Percentiles rank a stretch among this genome's conserved stretches.
phyloP scores from a whole-genome alignment of 2,113 vertebrate genomes.

The Talpa occidentalis region DNA sequence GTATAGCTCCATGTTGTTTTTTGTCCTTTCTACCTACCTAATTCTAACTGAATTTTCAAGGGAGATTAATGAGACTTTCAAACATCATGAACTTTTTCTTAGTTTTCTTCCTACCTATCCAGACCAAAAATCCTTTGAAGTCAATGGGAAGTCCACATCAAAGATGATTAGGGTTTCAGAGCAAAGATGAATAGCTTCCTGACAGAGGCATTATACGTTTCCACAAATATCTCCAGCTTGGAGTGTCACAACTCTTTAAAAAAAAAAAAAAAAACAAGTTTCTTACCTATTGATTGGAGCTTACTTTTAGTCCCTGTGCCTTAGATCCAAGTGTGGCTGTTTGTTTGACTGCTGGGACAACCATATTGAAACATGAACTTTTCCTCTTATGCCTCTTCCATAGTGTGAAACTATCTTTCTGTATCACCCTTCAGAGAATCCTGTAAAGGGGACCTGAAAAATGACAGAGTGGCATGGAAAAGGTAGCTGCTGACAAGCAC shows the following conservation, averaged over 20 bases:
- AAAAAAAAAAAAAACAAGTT: neutral
- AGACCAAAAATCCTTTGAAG: conserved; percentile 25
- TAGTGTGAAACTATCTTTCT: neutral
- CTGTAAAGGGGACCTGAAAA: neutral
- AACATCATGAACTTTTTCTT: neutral
- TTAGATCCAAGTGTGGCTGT: neutral
- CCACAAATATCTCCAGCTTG: conserved; percentile 28
- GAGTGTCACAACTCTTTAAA: neutral
- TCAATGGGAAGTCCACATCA: neutral
- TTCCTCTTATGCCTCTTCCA: neutral
- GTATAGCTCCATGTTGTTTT: neutral
- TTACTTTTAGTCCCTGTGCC: conserved; percentile 2
- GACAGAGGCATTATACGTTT: conserved; percentile 1
- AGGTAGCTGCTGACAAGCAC: conserved; percentile 50
- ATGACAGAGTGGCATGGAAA: conserved; percentile 45
- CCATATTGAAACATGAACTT: conserved; percentile 12
- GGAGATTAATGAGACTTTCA: conserved; percentile 42
- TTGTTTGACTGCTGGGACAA: conserved; percentile 59
- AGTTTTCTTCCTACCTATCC: neutral
- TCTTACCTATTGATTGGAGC: neutral
- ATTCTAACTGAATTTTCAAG: conserved; percentile 11
- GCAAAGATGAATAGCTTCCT: conserved; percentile 35
- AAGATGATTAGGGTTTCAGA: neutral
- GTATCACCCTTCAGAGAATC: neutral
- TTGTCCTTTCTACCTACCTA: conserved; percentile 5